A percentile compares a stretch with the other conserved stretches of the same genome.
These are phyloP conservation scores for Axis porcinus DNA, from an alignment of 2,113 vertebrate species.

Conservation along the genomic window DNA sequence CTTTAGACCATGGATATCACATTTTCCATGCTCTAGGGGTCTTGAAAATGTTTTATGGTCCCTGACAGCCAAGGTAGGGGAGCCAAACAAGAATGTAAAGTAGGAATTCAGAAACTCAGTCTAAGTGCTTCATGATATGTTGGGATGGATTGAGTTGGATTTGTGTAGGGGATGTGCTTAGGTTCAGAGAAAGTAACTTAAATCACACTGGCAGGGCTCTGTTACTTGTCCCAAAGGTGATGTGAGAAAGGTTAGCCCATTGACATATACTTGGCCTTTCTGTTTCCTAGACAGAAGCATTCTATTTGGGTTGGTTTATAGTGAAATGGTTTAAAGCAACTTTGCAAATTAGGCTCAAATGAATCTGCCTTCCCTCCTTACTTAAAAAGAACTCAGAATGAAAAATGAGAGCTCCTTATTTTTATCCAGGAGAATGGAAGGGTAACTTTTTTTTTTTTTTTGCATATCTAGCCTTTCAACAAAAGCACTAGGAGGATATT, in stretches of 20 bases:
- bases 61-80: neutral
- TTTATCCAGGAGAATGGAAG: neutral
- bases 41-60: neutral
- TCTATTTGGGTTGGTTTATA: neutral
- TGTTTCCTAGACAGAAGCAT: neutral
- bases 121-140: neutral
- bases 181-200: neutral
- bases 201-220: neutral
- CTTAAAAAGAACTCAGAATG: neutral
- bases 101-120: neutral
- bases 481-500: neutral
- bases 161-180: neutral
- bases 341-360: constrained; percentile 30
- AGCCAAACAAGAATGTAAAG: neutral
- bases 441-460: neutral
- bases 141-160: neutral
- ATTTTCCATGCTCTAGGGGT: neutral
- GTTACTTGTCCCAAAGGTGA: neutral
- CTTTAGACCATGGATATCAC: neutral
- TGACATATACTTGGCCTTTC: neutral
- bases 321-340: neutral
- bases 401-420: neutral
- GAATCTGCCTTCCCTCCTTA: neutral
- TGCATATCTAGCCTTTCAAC: neutral
- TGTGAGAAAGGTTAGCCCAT: neutral